These are phyloP conservation scores for Physocephala rufipes DNA, from an alignment of 2,888 invertebrate species.

Conservation along the genomic window DNA sequence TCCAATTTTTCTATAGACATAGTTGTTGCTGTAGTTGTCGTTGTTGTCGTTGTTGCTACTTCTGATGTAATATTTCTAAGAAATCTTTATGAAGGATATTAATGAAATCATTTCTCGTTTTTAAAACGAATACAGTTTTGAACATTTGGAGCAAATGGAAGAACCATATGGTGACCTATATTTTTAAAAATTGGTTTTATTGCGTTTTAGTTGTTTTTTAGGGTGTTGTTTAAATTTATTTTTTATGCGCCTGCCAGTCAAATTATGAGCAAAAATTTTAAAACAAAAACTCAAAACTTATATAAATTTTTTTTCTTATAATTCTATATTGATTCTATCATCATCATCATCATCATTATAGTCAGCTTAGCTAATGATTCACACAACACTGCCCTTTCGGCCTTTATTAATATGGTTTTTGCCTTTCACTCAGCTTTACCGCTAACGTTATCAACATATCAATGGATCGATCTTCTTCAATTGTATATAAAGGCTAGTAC, in stretches of 20 bases:
- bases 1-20: background rate
- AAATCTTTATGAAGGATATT: background rate
- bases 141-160: no score
- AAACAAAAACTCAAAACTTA: background rate
- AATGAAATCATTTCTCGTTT: background rate
- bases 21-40: no score
- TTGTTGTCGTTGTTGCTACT: no score
- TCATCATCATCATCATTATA: background rate
- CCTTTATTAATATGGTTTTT: background rate
- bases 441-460: background rate
- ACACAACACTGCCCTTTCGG: background rate
- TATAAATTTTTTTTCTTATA: no score
- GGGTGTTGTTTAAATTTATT: conserved; percentile 17
- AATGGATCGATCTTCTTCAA: background rate
- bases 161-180: no score
- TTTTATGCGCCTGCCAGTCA: background rate
- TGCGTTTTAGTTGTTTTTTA: background rate
- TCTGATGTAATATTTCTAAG: no score
- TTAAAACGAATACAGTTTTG: background rate
- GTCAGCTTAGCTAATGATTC: background rate
- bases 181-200: no score
- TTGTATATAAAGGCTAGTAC: no score
- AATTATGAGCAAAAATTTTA: background rate
- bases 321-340: no score
- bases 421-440: background rate